Base-by-base conservation (phyloP, 2,888 invertebrate genomes). In the Heterodera filipjevi region DNA sequence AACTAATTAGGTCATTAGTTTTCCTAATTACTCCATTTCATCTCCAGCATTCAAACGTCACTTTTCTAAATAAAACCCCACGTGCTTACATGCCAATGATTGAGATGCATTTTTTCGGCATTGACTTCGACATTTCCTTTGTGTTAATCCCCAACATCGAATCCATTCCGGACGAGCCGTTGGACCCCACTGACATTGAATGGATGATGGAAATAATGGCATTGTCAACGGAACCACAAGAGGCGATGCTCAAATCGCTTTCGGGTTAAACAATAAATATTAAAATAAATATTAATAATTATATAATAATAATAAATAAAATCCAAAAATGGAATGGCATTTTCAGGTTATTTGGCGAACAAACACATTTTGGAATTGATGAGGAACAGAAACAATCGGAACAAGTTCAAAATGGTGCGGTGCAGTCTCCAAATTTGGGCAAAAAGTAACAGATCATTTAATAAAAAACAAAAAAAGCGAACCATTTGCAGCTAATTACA, bases 211-310 rank as follows among this genome's bases (percentile, higher is more conserved):
- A 59, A 27, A n/a, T 59, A 27, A 22, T 59, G 59, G 59, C 59
- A 59, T 27, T 59, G 10, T 59, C 59, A 22, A 1, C 27, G 27
- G 27, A 59, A 12, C 59, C 59, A 27, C 59, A 22, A n/a, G 59
- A 59, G 10, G 59, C 59, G 59, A 59, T 59, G 59, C 59, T 59
- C 27, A 59, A 59, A 59, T 59, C 59, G n/a, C 59, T 59, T 59
- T n/a, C 59, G 22, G 59, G 59, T 59, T 12, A 59, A 10, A 6
- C 39, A 2, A 39, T n/a, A n/a, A 53, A 53, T 53, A 53, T 19
- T 19, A 19, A 19, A 5, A 19, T 5, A 53, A 5, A 19, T 53
- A 53, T 19, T 22, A 53, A 53, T 22, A 19, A 53, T 22, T 53
- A 6, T 1, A 30, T 59, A 27, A 27, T 10, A n/a, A 27, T 27